Conservation (phyloP, 2,888 invertebrate species). For the Alcis repandata region DNA sequence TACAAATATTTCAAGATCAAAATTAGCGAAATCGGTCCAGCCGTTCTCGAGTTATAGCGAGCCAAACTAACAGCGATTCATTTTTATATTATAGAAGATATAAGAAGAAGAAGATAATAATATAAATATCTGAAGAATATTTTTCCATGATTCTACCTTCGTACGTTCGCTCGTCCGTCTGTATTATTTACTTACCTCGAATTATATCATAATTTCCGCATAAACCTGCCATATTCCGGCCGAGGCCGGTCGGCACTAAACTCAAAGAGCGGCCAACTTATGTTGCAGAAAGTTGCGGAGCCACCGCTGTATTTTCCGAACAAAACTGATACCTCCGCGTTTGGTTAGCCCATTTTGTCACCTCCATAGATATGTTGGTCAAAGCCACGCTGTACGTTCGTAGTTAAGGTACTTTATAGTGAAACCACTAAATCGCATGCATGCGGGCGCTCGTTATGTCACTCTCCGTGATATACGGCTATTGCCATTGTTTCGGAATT, state of each 20-base stretch:
- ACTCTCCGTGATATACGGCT: slow-evolving; percentile 32
- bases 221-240: not conserved
- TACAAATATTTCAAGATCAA: no score
- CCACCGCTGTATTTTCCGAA: not conserved
- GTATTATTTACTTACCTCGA: no score
- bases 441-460: slow-evolving; percentile 25
- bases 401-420: not conserved
- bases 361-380: not conserved
- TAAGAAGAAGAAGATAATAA: no score
- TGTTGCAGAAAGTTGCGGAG: not conserved
- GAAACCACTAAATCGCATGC: slow-evolving; percentile 31
- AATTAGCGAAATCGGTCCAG: no score
- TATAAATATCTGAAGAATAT: no score
- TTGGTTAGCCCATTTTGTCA: not conserved
- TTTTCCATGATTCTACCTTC: no score
- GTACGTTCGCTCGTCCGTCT: no score
- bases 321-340: not conserved
- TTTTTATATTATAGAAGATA: no score
- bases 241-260: not conserved
- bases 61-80: no score
- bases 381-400: not conserved
- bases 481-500: slow-evolving; percentile 31
- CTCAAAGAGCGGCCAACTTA: not conserved
- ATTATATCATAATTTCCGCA: no score
- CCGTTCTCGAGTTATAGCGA: no score